Conservation (phyloP, 2,888 invertebrate species). For the Saturnia japonica region DNA sequence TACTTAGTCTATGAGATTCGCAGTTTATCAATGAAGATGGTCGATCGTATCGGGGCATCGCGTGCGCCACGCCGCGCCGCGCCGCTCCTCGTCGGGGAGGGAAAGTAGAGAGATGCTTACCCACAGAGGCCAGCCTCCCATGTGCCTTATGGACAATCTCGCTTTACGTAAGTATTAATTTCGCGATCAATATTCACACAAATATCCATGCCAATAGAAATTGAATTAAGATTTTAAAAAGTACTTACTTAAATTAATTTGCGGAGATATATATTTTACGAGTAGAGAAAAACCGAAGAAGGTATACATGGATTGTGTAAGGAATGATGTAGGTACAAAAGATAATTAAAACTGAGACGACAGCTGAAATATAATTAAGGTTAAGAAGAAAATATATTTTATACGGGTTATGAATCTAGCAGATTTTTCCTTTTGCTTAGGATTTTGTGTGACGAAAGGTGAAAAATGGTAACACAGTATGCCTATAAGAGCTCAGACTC, state of each 20-base stretch:
- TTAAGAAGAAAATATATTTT: no score
- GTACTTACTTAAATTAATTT: not conserved
- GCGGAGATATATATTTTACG: not conserved
- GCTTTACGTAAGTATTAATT: not conserved
- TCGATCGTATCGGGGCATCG: constrained; percentile 47
- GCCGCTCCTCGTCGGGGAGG: constrained; percentile 35
- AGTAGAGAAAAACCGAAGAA: no score
- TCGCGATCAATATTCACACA: not conserved
- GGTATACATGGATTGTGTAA: no score
- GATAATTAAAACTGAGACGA: no score
- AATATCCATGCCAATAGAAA: not conserved
- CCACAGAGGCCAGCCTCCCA: constrained; percentile 4
- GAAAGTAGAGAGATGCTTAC: constrained; percentile 46
- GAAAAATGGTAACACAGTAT: no score
- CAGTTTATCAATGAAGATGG: constrained; percentile 73
- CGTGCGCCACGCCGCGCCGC: constrained; percentile 31
- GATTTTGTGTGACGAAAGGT: no score
- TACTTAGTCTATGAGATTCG: constrained; percentile 42
- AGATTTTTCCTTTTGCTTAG: no score
- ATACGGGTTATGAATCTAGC: no score
- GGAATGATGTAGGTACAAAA: no score
- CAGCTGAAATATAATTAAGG: no score
- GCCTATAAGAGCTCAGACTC: no score
- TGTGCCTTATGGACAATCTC: constrained; percentile 4
- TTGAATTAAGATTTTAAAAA: not conserved